Evolutionary conservation across 2,113 vertebrate genomes (phyloP).

Genomic region (Pachypanchax playfairii): DNA sequence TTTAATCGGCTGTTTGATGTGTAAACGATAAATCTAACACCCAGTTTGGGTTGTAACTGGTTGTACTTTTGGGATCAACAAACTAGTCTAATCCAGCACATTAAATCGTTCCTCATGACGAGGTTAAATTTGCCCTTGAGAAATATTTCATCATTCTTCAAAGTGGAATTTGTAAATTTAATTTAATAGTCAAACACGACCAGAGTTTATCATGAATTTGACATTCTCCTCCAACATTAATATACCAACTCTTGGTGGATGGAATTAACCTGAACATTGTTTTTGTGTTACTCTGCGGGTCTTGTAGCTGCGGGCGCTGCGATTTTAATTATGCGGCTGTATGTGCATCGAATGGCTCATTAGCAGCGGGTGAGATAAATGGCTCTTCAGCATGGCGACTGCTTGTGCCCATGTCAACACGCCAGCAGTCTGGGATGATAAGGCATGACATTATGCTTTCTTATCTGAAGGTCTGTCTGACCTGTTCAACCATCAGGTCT

Average conservation of each 20-base stretch:
- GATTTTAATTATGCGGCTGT: slow-evolving; percentile 42
- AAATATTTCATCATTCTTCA: too few species aligned
- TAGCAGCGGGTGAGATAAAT: slow-evolving; percentile 74
- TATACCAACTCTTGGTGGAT: background rate
- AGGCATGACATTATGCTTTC: slow-evolving; percentile 49
- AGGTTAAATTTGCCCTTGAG: too few species aligned
- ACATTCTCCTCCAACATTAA: slow-evolving; percentile 2
- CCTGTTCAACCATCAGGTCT: slow-evolving; percentile 14
- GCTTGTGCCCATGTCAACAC: slow-evolving; percentile 64
- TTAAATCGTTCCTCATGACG: too few species aligned
- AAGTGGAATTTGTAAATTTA: too few species aligned
- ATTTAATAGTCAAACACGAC: background rate
- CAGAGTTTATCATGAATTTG: background rate
- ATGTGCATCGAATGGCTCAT: slow-evolving; percentile 73
- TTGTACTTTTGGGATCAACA: too few species aligned
- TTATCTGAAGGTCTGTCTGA: slow-evolving; percentile 64
- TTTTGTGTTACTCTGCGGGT: slow-evolving; percentile 5
- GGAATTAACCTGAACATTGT: slow-evolving; percentile 4
- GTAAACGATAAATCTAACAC: too few species aligned
- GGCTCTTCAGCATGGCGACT: slow-evolving; percentile 67
- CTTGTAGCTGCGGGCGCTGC: slow-evolving; percentile 4
- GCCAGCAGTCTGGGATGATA: slow-evolving; percentile 73
- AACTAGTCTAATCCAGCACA: too few species aligned
- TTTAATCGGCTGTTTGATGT: too few species aligned
- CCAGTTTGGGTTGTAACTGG: too few species aligned